Evolutionary conservation across 2,888 invertebrate genomes (phyloP), one percentile per base, ranked within the genome.

Genomic region (Himalopsyche anomala): DNA sequence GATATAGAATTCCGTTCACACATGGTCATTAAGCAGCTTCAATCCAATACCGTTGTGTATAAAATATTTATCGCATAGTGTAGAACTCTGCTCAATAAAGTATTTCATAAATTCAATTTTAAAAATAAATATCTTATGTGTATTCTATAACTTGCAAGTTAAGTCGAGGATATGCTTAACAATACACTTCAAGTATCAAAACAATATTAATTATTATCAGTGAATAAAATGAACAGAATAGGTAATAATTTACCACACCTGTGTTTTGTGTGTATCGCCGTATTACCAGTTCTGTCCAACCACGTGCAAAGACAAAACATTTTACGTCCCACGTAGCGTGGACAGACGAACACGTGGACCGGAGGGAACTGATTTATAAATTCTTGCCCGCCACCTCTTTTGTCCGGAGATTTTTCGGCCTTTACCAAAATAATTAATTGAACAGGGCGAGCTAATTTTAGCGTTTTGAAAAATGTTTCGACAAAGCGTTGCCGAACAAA

Each of bases 391-490:
- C 74, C 74, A 74, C 74, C 74, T 74, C 74, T 74, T 74, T 74
- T 74, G 74, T 74, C 36, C 28, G 38, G 74, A 36, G 74, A 28
- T 36, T 36, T 74, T 74, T 74, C 15, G 11, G 4, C 38, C 12
- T 36, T 74, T 74, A 12, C 74, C 12, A 38, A 74, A 74, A 74
- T 74, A 74, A 74, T 74, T 74, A 74, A 74, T 74, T 74, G 74
- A 36, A 36, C 12, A 38, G 15, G 74, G 11, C 4, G 74, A 74
- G 28, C 74, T 74, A 74, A 74, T 74, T 74, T 74, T 36, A 36
- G 74, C 36, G 12, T 74, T 74, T 28, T 74, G 11, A 38, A 74
- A 69, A 74, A 74, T 74, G 74, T 74, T 74, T 74, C 15, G 74
- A 74, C 74, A 74, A 74, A 74, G 36, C 74, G 28, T 38, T 36